Conservation (phyloP, 2,888 invertebrate genomes). For the Ferrisia virgata region DNA sequence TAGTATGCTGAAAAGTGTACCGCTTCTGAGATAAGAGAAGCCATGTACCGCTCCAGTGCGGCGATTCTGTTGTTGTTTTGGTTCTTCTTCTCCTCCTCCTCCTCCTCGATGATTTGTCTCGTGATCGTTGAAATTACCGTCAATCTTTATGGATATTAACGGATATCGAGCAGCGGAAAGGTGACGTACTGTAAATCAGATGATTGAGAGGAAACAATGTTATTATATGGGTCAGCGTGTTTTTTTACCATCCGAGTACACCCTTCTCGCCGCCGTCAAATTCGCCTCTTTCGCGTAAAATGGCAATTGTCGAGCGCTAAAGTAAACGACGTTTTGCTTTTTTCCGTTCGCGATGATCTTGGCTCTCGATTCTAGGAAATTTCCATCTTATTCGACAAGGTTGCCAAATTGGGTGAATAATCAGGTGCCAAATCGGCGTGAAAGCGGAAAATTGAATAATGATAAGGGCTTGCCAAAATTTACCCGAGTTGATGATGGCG, state of each 20-base stretch:
- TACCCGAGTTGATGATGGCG: not conserved
- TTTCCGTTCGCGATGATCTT: not conserved
- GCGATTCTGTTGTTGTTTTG: not conserved
- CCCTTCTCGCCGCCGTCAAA: no score
- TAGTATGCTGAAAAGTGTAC: no score
- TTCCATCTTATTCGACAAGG: not conserved
- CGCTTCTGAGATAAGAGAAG: not conserved
- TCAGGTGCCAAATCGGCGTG: not conserved
- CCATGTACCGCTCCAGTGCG: not conserved
- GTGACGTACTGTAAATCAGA: not conserved
- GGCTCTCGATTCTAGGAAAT: not conserved
- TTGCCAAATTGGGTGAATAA: not conserved
- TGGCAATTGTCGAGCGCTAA: no score
- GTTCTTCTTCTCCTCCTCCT: not conserved
- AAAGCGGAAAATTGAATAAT: not conserved
- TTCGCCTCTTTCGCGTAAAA: no score
- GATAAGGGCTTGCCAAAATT: not conserved
- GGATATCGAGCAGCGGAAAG: not conserved
- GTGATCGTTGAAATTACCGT: not conserved
- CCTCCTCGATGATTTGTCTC: not conserved
- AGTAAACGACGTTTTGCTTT: no score
- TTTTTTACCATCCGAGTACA: not conserved
- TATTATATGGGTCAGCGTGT: not conserved
- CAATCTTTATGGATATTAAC: not conserved
- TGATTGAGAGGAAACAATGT: not conserved